These are phyloP conservation scores for Pyrgilauda ruficollis DNA, from an alignment of 2,113 vertebrate genomes.

Conservation along the genomic window DNA sequence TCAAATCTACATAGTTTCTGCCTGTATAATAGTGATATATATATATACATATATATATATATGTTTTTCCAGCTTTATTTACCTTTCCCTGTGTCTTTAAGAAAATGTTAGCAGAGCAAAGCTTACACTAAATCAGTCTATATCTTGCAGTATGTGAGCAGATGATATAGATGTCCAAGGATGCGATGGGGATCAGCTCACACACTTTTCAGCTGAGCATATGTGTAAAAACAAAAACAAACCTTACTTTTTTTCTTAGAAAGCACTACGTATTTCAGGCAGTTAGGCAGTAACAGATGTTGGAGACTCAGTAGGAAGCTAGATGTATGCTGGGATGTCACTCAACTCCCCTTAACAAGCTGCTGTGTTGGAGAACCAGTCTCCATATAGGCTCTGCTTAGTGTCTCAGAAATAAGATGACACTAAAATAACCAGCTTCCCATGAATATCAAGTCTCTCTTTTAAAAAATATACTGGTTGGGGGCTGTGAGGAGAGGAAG, in stretches of 20 bases:
- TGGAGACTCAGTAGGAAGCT: slow-evolving; percentile 70
- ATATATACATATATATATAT: neutral
- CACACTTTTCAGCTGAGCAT: slow-evolving; percentile 64
- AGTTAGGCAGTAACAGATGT: slow-evolving; percentile 73
- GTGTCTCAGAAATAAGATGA: slow-evolving; percentile 64
- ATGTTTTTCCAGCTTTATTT: neutral
- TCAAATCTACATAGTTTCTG: neutral
- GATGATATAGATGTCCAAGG: slow-evolving; percentile 65
- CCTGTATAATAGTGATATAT: neutral
- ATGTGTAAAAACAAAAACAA: slow-evolving; percentile 72
- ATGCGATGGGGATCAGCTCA: slow-evolving; percentile 60
- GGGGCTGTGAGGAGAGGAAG: neutral
- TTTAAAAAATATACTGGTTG: neutral
- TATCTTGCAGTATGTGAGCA: slow-evolving; percentile 39
- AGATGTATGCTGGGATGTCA: slow-evolving; percentile 68
- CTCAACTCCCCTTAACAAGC: slow-evolving; percentile 69
- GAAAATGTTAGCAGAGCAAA: neutral
- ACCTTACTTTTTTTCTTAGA: slow-evolving; percentile 65
- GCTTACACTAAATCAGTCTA: neutral
- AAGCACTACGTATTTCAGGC: slow-evolving; percentile 56
- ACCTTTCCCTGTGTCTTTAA: slow-evolving; percentile 42
- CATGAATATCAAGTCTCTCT: slow-evolving; percentile 43
- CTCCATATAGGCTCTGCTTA: slow-evolving; percentile 63
- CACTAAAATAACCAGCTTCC: slow-evolving; percentile 66
- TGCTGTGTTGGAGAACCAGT: slow-evolving; percentile 68